Conservation (phyloP, 2,797 vertebrate species). For the Bradypus variegatus region DNA sequence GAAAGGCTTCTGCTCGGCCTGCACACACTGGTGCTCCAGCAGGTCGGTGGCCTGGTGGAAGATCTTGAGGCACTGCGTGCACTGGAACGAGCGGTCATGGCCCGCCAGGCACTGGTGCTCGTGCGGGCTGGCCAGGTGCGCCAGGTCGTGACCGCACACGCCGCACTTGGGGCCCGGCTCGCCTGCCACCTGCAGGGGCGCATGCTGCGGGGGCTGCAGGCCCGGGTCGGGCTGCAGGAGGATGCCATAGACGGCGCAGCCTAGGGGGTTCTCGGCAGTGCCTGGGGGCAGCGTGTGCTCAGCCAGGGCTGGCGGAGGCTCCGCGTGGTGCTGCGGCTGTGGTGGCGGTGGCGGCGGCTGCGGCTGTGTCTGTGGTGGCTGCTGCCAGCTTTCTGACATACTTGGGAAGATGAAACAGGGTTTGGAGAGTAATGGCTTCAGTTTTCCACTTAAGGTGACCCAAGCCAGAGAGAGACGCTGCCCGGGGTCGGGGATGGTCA, state of each 20-base stretch:
- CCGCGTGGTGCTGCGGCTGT: constrained; percentile 88
- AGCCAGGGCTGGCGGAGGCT: constrained; percentile 82
- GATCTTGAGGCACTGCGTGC: constrained; percentile 97
- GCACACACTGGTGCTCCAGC: constrained; percentile 95
- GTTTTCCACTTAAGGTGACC: constrained; percentile 60
- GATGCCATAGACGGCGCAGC: constrained; percentile 95
- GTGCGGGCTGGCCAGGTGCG: constrained; percentile 90
- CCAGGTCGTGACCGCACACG: constrained; percentile 91
- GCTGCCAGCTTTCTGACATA: constrained; percentile 82
- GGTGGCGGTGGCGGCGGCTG: constrained; percentile 65
- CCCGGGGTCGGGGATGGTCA: neutral
- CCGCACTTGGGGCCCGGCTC: constrained; percentile 90
- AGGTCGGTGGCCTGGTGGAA: constrained; percentile 98
- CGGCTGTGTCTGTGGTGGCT: constrained; percentile 67
- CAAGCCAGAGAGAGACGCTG: constrained; percentile 48
- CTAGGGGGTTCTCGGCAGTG: constrained; percentile 85
- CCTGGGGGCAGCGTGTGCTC: constrained; percentile 87
- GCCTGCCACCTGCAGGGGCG: constrained; percentile 52
- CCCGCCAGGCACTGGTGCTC: constrained; percentile 94
- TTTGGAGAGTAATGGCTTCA: constrained; percentile 74
- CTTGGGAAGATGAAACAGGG: constrained; percentile 70
- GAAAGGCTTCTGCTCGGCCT: constrained; percentile 98
- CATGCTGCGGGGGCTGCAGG: constrained; percentile 83
- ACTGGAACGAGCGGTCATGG: constrained; percentile 96
- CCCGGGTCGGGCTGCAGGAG: constrained; percentile 88